Evolutionary conservation across 2,888 invertebrate species (phyloP), one percentile per base, ranked within the genome.

Genomic region (Drosophila anomelani): DNA sequence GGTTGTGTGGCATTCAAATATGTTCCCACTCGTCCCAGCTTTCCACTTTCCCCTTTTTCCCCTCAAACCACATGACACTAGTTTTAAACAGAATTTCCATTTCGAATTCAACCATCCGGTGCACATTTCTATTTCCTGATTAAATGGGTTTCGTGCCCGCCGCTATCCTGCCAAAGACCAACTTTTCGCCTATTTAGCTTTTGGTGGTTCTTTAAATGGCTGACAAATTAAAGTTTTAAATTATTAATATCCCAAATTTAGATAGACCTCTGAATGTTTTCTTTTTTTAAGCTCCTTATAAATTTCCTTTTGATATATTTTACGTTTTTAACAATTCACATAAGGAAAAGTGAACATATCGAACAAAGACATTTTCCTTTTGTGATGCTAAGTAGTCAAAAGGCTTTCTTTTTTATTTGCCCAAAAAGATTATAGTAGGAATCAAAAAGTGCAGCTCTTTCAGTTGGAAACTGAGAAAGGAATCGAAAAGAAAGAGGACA

Each of bases 1-100:
- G 49, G 39, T 59, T 53, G 51, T 70, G 77, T 39, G 71, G 77
- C 49, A 74, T 74, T 74, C 72, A 55, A 69, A 73, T 68, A 51
- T 54, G 68, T 53, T 13, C 38, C 10, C 10, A 10, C 47, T 23
- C 1, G 0, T n/a, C 8, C 34, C n/a, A 0, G 12, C 41, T 12
- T 23, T 49, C 26, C 13, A 2, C 12, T 12, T 12, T 6, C 20
- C 23, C 13, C 34, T 23, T 17, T 12, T 12, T 6, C 20, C 23
- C 13, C 34, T 23, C 17, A 23, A 32, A 39, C 72, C 72, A 72
- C 67, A 29, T 13, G n/a, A 72, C 47, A 41, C 10, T 36, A 32
- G 67, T 72, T 72, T 41, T 9, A 49, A 47, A 49, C 43, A 3
- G 36, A 32, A 46, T 62, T 74, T 74, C 47, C 62, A 70, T 74